A percentile compares a stretch with the other conserved stretches of the same genome.
Evolutionary conservation across 2,113 vertebrate species (phyloP).

Genomic region (Oryzias javanicus): DNA sequence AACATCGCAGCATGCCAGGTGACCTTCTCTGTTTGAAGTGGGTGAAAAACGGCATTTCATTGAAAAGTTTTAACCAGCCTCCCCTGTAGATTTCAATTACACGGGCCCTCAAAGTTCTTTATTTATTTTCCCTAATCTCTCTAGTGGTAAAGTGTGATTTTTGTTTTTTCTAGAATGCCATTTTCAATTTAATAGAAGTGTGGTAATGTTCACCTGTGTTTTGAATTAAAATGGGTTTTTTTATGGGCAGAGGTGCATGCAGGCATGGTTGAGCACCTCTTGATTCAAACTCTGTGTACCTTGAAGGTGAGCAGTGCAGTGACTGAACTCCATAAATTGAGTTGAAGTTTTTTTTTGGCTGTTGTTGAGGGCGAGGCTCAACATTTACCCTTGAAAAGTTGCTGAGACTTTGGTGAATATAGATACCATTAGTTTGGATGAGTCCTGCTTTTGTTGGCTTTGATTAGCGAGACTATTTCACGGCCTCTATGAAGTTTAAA

Average conservation of each 20-base stretch:
- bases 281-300: slow-evolving; percentile 65
- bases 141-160: slow-evolving; percentile 63
- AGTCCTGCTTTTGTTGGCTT: slow-evolving; percentile 33
- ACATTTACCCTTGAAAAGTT: slow-evolving; percentile 52
- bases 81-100: slow-evolving; percentile 59
- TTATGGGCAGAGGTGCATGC: slow-evolving; percentile 56
- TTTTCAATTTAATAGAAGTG: slow-evolving; percentile 71
- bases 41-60: slow-evolving; percentile 65
- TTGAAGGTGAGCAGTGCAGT: slow-evolving; percentile 68
- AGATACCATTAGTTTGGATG: slow-evolving; percentile 33
- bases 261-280: slow-evolving; percentile 60
- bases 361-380: slow-evolving; percentile 52
- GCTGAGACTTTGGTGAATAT: slow-evolving; percentile 48
- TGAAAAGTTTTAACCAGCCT: slow-evolving; percentile 35
- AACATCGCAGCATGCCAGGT: slow-evolving; percentile 63
- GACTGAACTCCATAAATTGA: slow-evolving; percentile 62
- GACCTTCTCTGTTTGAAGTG: slow-evolving; percentile 70
- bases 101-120: slow-evolving; percentile 58
- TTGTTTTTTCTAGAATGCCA: slow-evolving; percentile 40
- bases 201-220: slow-evolving; percentile 60
- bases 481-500: slow-evolving; percentile 28
- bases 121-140: slow-evolving; percentile 59
- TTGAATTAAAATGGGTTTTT: slow-evolving; percentile 68
- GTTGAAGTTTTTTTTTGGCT: slow-evolving; percentile 48
- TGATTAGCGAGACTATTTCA: slow-evolving; percentile 41